Conservation (phyloP, 37 sponge, comb jelly and placozoan genomes). For the Mnemiopsis leidyi region DNA sequence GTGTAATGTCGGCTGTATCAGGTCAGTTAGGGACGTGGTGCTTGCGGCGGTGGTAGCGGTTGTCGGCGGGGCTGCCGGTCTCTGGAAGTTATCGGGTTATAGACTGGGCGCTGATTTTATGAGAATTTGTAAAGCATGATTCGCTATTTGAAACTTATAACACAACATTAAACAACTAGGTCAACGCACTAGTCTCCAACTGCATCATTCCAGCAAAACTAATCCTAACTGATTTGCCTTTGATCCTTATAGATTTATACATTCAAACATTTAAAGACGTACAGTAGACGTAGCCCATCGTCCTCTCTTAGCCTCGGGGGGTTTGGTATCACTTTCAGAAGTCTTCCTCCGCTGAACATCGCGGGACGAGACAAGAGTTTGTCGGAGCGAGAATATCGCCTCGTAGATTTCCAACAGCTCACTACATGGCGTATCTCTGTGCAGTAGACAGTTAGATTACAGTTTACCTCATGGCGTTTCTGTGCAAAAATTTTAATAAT, state of each 20-base stretch:
- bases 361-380: not conserved
- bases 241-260: too few species aligned
- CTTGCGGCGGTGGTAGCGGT: not conserved
- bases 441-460: not conserved
- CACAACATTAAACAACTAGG: too few species aligned
- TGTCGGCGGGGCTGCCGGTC: not conserved
- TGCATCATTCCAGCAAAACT: too few species aligned
- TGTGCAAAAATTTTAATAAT: not conserved
- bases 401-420: conserved; percentile 50
- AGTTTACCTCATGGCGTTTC: not conserved
- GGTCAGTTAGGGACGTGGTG: not conserved
- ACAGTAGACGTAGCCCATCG: conserved; percentile 19
- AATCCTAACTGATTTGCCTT: too few species aligned
- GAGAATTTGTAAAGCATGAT: too few species aligned
- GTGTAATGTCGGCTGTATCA: conserved; percentile 42
- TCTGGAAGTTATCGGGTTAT: not conserved
- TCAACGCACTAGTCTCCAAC: too few species aligned
- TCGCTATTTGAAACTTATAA: too few species aligned
- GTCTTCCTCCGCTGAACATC: not conserved
- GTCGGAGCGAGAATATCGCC: conserved; percentile 14
- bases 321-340: not conserved
- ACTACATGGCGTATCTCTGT: conserved; percentile 42
- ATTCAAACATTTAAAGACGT: not conserved
- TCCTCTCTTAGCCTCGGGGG: conserved; percentile 41
- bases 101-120: too few species aligned